These are phyloP conservation scores for Gastrophysa polygoni DNA, from an alignment of 2,888 invertebrate genomes.

Conservation along the genomic window DNA sequence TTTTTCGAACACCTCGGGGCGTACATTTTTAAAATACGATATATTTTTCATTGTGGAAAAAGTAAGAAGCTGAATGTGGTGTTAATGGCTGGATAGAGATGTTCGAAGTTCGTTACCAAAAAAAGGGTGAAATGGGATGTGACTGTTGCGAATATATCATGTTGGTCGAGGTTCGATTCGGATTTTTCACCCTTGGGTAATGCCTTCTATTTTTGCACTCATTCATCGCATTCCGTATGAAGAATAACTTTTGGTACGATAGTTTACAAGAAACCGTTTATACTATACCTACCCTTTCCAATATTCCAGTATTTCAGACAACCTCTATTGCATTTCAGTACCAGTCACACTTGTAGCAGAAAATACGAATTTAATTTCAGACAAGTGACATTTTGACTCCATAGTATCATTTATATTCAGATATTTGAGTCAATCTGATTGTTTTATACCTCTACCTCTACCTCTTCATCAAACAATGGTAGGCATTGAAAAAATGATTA, in stretches of 20 bases:
- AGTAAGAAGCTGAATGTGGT: slow-evolving; percentile 50
- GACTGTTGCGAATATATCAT: slow-evolving; percentile 31
- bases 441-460: no score
- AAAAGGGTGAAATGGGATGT: slow-evolving; percentile 33
- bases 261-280: not conserved
- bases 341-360: no score
- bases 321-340: no score
- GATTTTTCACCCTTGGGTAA: not conserved
- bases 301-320: no score
- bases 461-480: no score
- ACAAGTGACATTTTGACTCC: no score
- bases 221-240: not conserved
- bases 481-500: no score
- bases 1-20: slow-evolving; percentile 45
- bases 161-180: not conserved
- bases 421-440: no score
- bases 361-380: no score
- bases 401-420: no score
- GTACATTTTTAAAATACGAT: slow-evolving; percentile 56
- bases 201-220: not conserved
- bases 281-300: no score
- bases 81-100: slow-evolving; percentile 57
- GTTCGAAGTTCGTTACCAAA: slow-evolving; percentile 38
- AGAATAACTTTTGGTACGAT: no score
- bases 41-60: slow-evolving; percentile 47